Base-by-base conservation (phyloP, 2,797 vertebrate genomes). In the Caiman crocodilus region DNA sequence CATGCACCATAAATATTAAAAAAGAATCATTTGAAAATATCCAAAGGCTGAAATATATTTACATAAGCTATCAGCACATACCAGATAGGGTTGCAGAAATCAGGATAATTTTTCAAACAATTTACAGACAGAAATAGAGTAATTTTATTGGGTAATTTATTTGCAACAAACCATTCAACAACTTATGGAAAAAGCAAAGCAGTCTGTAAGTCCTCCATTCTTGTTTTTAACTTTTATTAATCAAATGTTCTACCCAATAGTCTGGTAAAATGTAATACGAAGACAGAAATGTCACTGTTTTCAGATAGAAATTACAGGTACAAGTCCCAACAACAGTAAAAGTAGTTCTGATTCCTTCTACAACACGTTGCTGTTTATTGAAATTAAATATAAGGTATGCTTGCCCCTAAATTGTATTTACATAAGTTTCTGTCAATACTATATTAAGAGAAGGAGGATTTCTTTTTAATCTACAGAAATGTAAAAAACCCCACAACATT, bases 291-390 rank as follows among this genome's bases (percentile, higher is more conserved):
- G 82, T 84, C 32, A 82, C 77, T 50, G 21, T 42, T 73, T 73
- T 82, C 59, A 61, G 26, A 82, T 85, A 32, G 1, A 0, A 79
- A 20, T 78, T 93, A 94, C 93, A 73, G 55, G 80, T 87, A 60
- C 63, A 89, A 16, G 7, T 87, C 84, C 88, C 90, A 73, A 76
- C 85, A 91, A 61, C 87, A 94, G 73, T 90, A 56, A 32, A 90
- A 84, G 26, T 35, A 67, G 83, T 94, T 75, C 6, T n/a, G 56
- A 50, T 89, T 64, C 28, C 8, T 60, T 28, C 3, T 30, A 56
- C 30, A 82, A 26, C 21, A 3, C 42, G 61, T n/a, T 55, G 78
- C 18, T 79, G 14, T 67, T 84, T 60, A 85, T 71, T 35, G 50
- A 87, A 96, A 77, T 79, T 0, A 90, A 89, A 80, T 80, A 64